These are phyloP conservation scores for Yponomeuta sedellus DNA, from an alignment of 2,888 invertebrate genomes.

Conservation along the genomic window DNA sequence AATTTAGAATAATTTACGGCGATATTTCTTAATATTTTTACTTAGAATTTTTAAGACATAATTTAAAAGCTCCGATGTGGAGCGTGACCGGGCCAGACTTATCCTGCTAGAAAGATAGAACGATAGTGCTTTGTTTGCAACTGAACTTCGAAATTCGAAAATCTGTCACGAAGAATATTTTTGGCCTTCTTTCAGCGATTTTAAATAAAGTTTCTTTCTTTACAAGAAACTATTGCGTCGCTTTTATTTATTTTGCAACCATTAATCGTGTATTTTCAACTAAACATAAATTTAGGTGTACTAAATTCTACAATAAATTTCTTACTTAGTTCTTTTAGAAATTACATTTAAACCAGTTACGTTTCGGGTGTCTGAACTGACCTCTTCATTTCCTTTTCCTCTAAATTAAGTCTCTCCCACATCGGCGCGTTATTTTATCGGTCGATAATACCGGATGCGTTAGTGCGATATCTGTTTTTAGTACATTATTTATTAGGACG, in stretches of 20 bases:
- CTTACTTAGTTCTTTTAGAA: too few relatives aligned
- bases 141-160: background rate
- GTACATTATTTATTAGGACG: too few relatives aligned
- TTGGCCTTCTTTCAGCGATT: background rate
- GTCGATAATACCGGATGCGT: too few relatives aligned
- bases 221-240: background rate
- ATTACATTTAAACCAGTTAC: too few relatives aligned
- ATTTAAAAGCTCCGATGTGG: background rate
- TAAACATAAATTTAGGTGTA: too few relatives aligned
- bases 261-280: too few relatives aligned
- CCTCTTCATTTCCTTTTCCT: too few relatives aligned
- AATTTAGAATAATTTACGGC: background rate
- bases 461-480: too few relatives aligned
- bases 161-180: background rate
- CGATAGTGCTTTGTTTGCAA: background rate
- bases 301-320: too few relatives aligned
- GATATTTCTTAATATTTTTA: background rate
- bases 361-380: too few relatives aligned
- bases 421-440: too few relatives aligned
- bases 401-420: too few relatives aligned
- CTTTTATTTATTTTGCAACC: background rate
- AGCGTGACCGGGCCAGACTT: background rate
- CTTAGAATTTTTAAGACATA: background rate
- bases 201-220: background rate
- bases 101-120: background rate